Base-by-base conservation (phyloP, 2,888 invertebrate genomes). In the Leuctra nigra region DNA sequence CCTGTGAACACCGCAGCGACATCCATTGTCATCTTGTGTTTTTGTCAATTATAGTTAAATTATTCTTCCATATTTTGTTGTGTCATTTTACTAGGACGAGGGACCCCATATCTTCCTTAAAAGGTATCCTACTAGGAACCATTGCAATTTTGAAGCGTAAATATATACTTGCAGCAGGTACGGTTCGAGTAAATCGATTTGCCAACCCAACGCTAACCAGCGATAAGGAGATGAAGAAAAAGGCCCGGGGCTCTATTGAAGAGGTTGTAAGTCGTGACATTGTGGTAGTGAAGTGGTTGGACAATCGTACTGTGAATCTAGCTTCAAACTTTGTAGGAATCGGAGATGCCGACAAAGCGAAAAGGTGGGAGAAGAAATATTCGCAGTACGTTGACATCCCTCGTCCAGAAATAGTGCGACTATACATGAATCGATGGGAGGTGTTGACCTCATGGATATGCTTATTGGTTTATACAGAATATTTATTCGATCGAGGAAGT, bases 261-360 rank as follows among this genome's bases (percentile, higher is more conserved):
- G 56, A 57, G 44, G 23, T 62, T 14, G 54, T 55, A 13, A 64
- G 63, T 55, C 54, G 50, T 6, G 56, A 62, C 33, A 58, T 59
- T 52, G 61, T 61, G 29, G 54, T 59, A 46, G 36, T 36, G 11
- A 64, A 65, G 59, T 66, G 66, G 66, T 58, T 64, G 55, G 65
- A 67, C 56, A 67, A 66, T 57, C 65, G 64, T 58, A 58, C 61
- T 2, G 65, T 67, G n/a, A 59, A 58, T 57, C 46, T 66, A 35
- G 63, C 65, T 53, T 66, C 67, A 25, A 67, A 65, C 59, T 65
- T 64, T 61, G 54, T 64, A 39, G 66, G 66, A 7, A 60, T 61
- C 33, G 62, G 64, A 41, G 52, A 56, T 33, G 56, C 57, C 25
- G 60, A 64, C 54, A 56, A 54, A 57, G 63, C 59, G 54, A 60